Evolutionary conservation across 2,113 vertebrate species (phyloP).

Genomic region (Gobius niger): DNA sequence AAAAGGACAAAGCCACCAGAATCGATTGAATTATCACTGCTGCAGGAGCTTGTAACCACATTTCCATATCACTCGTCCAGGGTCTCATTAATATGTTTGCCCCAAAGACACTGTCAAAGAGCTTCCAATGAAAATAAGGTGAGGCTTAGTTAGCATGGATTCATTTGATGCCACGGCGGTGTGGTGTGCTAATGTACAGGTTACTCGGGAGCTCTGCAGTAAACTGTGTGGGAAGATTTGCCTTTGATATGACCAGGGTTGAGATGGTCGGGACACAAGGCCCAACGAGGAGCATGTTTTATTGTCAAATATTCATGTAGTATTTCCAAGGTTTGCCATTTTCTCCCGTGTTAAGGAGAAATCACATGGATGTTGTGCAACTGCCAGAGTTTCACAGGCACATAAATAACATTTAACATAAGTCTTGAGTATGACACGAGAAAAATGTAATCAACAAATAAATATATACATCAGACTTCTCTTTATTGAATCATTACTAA

Average conservation of each 20-base stretch:
- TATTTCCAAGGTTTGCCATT: constrained; percentile 11
- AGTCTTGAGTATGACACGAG: no score
- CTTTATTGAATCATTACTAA: no score
- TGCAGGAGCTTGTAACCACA: neutral
- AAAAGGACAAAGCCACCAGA: constrained; percentile 48
- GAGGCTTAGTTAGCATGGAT: constrained; percentile 36
- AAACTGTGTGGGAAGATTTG: constrained; percentile 31
- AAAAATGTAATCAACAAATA: no score
- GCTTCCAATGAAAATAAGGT: constrained; percentile 26
- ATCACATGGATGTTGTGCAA: no score
- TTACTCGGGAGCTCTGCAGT: constrained; percentile 24
- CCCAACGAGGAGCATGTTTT: constrained; percentile 5
- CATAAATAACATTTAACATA: no score
- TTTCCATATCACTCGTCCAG: constrained; percentile 3
- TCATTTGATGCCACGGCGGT: constrained; percentile 10
- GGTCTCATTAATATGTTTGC: constrained; percentile 17
- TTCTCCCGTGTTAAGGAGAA: neutral
- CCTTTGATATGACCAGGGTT: constrained; percentile 15
- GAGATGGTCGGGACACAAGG: constrained; percentile 14
- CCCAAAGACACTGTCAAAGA: constrained; percentile 28
- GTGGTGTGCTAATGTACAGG: neutral
- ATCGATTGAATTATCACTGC: constrained; percentile 53
- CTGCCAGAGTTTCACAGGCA: no score
- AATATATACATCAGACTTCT: no score
- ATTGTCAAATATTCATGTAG: constrained; percentile 14